Conservation (phyloP, 2,888 invertebrate species). For the Oscheius onirici region DNA sequence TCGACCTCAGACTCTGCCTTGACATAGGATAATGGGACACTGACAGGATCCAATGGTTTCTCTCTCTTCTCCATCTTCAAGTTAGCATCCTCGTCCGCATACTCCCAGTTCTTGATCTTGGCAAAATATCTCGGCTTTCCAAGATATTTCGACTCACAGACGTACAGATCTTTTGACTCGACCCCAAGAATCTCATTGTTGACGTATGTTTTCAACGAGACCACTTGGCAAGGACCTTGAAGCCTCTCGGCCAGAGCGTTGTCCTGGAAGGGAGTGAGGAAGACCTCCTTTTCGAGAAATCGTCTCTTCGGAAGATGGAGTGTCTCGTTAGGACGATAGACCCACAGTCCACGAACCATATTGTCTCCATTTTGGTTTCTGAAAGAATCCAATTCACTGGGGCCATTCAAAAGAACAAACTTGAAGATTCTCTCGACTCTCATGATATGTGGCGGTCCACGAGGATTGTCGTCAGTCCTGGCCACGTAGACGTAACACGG, state of each 20-base stretch:
- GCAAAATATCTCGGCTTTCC: slow-evolving; percentile 87
- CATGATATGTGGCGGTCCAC: slow-evolving; percentile 83
- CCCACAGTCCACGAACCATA: slow-evolving; percentile 83
- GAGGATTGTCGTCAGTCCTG: slow-evolving; percentile 70
- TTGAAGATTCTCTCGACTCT: slow-evolving; percentile 90
- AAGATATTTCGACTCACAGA: slow-evolving; percentile 94
- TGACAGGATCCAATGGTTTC: slow-evolving; percentile 36
- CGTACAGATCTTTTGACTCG: slow-evolving; percentile 90
- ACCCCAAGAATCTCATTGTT: slow-evolving; percentile 89
- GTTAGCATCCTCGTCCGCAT: slow-evolving; percentile 73
- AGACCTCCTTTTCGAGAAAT: slow-evolving; percentile 88
- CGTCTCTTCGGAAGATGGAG: slow-evolving; percentile 93
- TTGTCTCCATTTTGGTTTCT: slow-evolving; percentile 73
- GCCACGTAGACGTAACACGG: slow-evolving; percentile 91
- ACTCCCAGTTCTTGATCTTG: slow-evolving; percentile 79
- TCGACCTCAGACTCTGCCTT: slow-evolving; percentile 32
- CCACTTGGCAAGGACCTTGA: slow-evolving; percentile 81
- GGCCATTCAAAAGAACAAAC: slow-evolving; percentile 69
- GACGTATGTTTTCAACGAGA: slow-evolving; percentile 79
- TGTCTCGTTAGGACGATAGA: slow-evolving; percentile 91
- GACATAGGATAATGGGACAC: slow-evolving; percentile 25
- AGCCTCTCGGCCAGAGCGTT: slow-evolving; percentile 86
- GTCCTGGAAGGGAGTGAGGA: slow-evolving; percentile 89
- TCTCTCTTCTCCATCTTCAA: slow-evolving; percentile 80
- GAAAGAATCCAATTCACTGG: neutral